Conservation (phyloP, 1,140 invertebrate species). For the Diploscapter pachys region DNA sequence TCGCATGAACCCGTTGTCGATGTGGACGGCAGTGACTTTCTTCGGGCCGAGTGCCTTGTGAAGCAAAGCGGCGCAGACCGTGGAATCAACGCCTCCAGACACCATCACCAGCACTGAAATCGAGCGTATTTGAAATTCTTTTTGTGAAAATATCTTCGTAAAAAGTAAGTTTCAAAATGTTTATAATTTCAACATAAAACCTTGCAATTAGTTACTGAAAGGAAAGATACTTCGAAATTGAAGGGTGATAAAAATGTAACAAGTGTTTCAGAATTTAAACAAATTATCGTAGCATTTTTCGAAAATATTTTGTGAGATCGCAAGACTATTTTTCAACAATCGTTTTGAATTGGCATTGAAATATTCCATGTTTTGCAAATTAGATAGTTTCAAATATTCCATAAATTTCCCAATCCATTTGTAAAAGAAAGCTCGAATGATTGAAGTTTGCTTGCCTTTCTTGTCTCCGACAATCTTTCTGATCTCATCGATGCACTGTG, state of each 20-base stretch:
- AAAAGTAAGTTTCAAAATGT: no score
- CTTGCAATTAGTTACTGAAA: neutral
- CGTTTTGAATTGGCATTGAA: no score
- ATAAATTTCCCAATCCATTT: neutral
- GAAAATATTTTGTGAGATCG: no score
- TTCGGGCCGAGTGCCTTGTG: slow-evolving; percentile 78
- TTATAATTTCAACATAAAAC: no score
- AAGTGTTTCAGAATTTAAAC: no score
- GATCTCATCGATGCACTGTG: slow-evolving; percentile 90
- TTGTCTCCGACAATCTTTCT: slow-evolving; percentile 80
- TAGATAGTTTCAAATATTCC: no score
- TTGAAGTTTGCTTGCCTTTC: slow-evolving; percentile 72
- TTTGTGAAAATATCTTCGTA: no score
- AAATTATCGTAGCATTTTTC: no score
- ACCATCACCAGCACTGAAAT: slow-evolving; percentile 41
- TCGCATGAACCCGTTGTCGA: slow-evolving; percentile 98
- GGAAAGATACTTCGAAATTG: neutral
- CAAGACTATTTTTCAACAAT: no score
- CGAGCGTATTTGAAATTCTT: no score
- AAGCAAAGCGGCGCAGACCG: slow-evolving; percentile 90
- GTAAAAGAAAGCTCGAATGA: no score
- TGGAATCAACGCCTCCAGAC: slow-evolving; percentile 90
- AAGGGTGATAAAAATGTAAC: slow-evolving; percentile 3
- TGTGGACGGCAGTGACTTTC: slow-evolving; percentile 90
- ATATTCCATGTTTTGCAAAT: no score